phyloP scores from a whole-genome alignment of 2,113 vertebrate species.

The Empidonax traillii region DNA sequence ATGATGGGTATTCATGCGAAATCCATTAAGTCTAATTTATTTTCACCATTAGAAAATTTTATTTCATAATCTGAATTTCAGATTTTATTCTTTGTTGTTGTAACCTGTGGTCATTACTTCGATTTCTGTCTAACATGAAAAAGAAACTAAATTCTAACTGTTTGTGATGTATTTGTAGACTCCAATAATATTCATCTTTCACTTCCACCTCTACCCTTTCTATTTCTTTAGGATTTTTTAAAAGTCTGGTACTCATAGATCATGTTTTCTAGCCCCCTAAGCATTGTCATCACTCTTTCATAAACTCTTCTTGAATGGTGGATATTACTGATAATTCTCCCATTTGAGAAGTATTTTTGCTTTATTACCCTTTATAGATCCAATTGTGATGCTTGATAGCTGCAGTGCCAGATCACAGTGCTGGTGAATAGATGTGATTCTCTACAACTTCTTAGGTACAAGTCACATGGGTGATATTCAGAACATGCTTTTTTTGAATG shows the following conservation, averaged over 20 bases:
- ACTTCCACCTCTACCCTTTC: neutral
- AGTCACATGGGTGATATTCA: neutral
- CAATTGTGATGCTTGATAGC: neutral
- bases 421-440: neutral
- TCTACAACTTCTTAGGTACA: neutral
- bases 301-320: neutral
- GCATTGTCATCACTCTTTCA: neutral
- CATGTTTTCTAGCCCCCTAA: neutral
- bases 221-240: neutral
- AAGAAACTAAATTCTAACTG: neutral
- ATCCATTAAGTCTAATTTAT: neutral
- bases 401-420: neutral
- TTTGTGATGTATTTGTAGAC: neutral
- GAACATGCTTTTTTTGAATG: neutral
- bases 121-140: neutral
- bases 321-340: neutral
- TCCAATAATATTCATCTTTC: neutral
- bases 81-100: neutral
- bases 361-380: neutral
- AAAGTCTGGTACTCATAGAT: neutral
- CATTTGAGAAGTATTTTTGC: neutral
- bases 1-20: neutral
- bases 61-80: neutral
- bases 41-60: neutral
- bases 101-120: neutral